phyloP scores from a whole-genome alignment of 1,140 invertebrate genomes.

The Tribolium castaneum region DNA sequence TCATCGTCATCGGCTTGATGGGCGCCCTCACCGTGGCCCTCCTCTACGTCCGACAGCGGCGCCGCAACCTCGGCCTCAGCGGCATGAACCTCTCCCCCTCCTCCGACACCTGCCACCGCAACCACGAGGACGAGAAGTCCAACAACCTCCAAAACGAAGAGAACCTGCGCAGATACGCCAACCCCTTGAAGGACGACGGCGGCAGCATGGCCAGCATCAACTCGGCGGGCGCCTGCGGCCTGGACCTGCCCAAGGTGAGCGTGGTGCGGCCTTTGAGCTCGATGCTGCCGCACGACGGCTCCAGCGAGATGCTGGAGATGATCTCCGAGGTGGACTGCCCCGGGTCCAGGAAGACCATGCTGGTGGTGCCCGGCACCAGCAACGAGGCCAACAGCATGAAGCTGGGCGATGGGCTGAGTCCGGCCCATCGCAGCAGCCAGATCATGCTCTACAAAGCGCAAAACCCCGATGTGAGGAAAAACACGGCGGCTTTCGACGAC shows the following conservation, averaged over 20 bases:
- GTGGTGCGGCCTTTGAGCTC: slow-evolving; percentile 71
- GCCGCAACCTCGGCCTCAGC: slow-evolving; percentile 67
- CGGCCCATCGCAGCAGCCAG: slow-evolving; percentile 69
- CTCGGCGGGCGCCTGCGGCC: slow-evolving; percentile 58
- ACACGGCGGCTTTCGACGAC: slow-evolving; percentile 79
- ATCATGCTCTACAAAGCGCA: slow-evolving; percentile 79
- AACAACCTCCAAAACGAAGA: slow-evolving; percentile 92
- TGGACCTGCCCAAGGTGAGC: slow-evolving; percentile 66
- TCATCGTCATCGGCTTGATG: slow-evolving; percentile 67
- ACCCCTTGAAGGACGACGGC: slow-evolving; percentile 71
- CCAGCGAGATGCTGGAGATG: slow-evolving; percentile 74
- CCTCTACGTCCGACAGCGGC: slow-evolving; percentile 67
- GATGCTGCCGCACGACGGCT: slow-evolving; percentile 61
- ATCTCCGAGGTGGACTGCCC: slow-evolving; percentile 69
- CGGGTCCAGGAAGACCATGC: slow-evolving; percentile 61
- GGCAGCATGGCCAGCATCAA: slow-evolving; percentile 61
- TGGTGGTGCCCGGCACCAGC: slow-evolving; percentile 61
- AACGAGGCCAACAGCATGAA: slow-evolving; percentile 54
- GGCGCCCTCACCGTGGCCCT: slow-evolving; percentile 64
- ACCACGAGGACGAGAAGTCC: slow-evolving; percentile 85
- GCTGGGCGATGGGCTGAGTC: slow-evolving; percentile 59
- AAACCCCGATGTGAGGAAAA: slow-evolving; percentile 81
- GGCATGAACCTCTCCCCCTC: slow-evolving; percentile 68
- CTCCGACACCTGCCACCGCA: slow-evolving; percentile 70
- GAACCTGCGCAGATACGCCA: slow-evolving; percentile 80